Conservation (phyloP, 2,888 invertebrate genomes). For the Tetramorium bicarinatum region DNA sequence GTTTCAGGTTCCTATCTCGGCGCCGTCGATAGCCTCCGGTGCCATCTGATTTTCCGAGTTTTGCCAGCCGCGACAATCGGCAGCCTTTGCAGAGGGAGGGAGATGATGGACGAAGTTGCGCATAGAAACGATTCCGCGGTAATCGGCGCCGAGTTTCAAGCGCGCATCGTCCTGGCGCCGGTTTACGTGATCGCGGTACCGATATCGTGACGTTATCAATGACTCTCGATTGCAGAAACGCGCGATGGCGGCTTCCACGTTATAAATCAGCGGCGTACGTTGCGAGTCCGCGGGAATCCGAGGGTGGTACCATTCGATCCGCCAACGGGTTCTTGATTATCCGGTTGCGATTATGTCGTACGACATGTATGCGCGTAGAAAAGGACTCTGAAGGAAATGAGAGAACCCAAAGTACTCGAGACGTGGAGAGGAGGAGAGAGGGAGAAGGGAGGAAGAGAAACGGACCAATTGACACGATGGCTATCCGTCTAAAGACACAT, state of each 20-base stretch:
- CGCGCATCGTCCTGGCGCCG: conserved; percentile 67
- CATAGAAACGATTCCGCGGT: conserved; percentile 61
- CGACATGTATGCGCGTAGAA: conserved; percentile 38
- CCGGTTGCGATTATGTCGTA: conserved; percentile 71
- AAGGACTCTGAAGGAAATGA: conserved; percentile 32
- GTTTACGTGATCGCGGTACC: conserved; percentile 72
- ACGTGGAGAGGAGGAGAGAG: neutral
- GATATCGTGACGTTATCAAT: conserved; percentile 78
- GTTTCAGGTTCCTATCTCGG: conserved; percentile 27
- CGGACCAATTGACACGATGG: conserved; percentile 58
- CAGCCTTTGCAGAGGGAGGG: neutral
- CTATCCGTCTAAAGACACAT: conserved; percentile 57
- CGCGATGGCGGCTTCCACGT: conserved; percentile 72
- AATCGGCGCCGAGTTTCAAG: conserved; percentile 63
- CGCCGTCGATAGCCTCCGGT: conserved; percentile 41
- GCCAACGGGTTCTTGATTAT: conserved; percentile 69
- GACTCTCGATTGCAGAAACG: conserved; percentile 79
- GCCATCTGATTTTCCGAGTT: conserved; percentile 34
- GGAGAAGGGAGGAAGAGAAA: conserved; percentile 30
- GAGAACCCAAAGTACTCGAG: conserved; percentile 7
- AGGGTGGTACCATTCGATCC: conserved; percentile 60
- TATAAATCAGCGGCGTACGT: conserved; percentile 69
- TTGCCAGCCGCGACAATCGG: conserved; percentile 46
- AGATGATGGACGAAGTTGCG: conserved; percentile 50
- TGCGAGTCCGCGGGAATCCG: conserved; percentile 67